phyloP scores from a whole-genome alignment of 2,888 invertebrate genomes.

The Orthosia incerta region DNA sequence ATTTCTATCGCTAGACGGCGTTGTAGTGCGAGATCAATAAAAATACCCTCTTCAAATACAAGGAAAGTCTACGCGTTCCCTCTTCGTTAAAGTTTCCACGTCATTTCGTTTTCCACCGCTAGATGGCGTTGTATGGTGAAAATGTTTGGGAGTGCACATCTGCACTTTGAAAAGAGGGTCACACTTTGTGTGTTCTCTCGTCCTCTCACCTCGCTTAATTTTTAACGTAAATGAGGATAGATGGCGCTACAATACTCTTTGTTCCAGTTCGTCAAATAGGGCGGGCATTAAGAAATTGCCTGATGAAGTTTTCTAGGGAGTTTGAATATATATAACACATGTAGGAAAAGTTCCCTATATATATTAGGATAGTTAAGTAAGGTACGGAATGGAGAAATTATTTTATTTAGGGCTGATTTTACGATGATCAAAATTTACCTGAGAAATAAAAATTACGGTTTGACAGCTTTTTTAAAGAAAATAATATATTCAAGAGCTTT shows the following conservation, averaged over 20 bases:
- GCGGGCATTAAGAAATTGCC: constrained; percentile 12
- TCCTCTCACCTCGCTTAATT: background rate
- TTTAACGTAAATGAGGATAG: constrained; percentile 10
- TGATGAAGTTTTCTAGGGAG: constrained; percentile 11
- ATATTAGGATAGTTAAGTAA: background rate
- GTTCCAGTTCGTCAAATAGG: background rate
- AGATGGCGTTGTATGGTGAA: constrained; percentile 46
- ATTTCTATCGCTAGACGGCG: constrained; percentile 36
- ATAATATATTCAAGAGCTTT: too few relatives aligned
- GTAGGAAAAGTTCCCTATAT: background rate
- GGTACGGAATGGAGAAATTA: background rate
- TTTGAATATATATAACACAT: background rate
- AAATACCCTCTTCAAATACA: background rate
- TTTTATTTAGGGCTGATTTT: background rate
- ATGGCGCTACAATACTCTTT: constrained; percentile 38
- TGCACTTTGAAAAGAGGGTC: background rate
- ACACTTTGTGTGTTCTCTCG: background rate
- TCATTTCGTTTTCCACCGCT: constrained; percentile 39
- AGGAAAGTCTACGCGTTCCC: background rate
- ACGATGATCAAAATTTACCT: background rate
- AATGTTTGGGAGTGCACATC: background rate
- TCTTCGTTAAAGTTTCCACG: constrained; percentile 6
- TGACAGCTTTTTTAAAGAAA: background rate
- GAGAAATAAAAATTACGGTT: background rate
- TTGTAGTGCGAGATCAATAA: constrained; percentile 1